Evolutionary conservation across 1,140 invertebrate genomes (phyloP).

Genomic region (Trachelipus rathkii): DNA sequence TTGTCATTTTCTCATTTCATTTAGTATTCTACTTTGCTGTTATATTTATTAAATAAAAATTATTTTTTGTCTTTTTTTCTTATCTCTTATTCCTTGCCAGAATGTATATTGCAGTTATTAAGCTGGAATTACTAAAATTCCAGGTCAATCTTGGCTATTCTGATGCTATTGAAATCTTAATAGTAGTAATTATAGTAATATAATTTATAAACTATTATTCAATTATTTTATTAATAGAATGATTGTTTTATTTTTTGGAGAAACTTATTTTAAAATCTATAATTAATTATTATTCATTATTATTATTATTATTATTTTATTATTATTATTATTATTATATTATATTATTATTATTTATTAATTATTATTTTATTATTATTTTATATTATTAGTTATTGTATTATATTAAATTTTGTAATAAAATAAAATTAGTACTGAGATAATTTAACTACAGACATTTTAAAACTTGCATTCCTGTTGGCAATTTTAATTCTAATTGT

Average conservation of each 20-base stretch:
- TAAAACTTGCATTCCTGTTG: no score
- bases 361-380: background rate
- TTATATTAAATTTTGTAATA: no score
- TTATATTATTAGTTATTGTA: background rate
- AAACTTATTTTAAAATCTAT: no score
- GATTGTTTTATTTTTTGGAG: no score
- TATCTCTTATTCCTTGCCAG: no score
- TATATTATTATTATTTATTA: background rate
- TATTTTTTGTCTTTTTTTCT: no score
- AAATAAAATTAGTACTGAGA: no score
- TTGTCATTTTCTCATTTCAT: no score
- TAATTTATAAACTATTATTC: no score
- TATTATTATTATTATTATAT: slow-evolving; percentile 1
- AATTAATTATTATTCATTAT: background rate
- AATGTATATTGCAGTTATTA: background rate
- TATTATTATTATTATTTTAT: slow-evolving; percentile 13
- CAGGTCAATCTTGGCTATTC: slow-evolving; percentile 14
- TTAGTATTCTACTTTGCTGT: background rate
- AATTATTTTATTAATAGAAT: background rate
- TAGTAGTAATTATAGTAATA: no score
- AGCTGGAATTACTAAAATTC: slow-evolving; percentile 5
- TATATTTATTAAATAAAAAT: background rate
- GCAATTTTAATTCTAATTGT: no score
- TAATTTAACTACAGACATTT: no score
- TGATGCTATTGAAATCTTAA: background rate